phyloP scores from a whole-genome alignment of 1,140 invertebrate species.

The Drosophila quadrilineata region DNA sequence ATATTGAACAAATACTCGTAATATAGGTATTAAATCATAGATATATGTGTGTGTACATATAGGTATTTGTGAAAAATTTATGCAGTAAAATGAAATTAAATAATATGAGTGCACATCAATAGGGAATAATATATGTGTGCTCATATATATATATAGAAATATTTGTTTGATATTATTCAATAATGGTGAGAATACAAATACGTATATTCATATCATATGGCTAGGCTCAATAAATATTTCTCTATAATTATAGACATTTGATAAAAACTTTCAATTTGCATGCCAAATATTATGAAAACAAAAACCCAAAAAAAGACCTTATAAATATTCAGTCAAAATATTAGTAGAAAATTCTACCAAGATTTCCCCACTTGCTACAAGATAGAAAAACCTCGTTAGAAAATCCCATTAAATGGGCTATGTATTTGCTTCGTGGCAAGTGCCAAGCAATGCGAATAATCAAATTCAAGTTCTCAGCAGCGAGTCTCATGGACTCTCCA shows the following conservation, averaged over 20 bases:
- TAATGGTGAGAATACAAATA: not conserved
- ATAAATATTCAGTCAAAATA: too few relatives aligned
- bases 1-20: conserved; percentile 11
- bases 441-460: conserved; percentile 58
- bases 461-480: conserved; percentile 50
- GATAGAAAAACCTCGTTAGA: conserved; percentile 36
- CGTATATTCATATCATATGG: not conserved
- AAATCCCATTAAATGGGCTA: conserved; percentile 52
- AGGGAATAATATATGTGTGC: too few relatives aligned
- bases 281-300: too few relatives aligned
- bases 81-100: conserved; percentile 16
- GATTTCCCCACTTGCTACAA: not conserved
- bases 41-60: too few relatives aligned
- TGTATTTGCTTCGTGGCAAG: conserved; percentile 12
- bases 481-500: conserved; percentile 40
- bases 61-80: conserved; percentile 19
- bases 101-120: conserved; percentile 15
- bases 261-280: too few relatives aligned
- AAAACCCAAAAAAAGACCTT: not conserved
- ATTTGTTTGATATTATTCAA: not conserved
- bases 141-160: conserved; percentile 8
- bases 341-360: not conserved
- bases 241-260: too few relatives aligned
- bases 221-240: not conserved
- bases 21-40: conserved; percentile 32